Conservation (phyloP, 1,140 invertebrate species). For the Drosophila gunungcola region DNA sequence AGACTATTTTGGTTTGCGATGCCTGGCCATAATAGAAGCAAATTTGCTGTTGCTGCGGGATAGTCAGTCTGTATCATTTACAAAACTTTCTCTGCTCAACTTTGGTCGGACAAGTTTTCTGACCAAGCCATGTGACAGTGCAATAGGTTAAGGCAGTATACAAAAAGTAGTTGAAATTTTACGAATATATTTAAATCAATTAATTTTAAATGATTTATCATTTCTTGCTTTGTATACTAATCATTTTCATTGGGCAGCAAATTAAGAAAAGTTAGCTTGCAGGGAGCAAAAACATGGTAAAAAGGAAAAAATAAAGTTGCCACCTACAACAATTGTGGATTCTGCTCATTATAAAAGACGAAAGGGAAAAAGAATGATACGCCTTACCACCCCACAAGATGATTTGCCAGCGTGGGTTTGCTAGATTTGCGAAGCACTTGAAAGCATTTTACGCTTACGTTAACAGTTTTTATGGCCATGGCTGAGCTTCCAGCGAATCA, state of each 20-base stretch:
- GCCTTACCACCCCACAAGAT: conserved; percentile 10
- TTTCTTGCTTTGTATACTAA: neutral
- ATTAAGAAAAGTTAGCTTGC: neutral
- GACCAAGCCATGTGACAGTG: neutral
- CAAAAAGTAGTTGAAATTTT: neutral
- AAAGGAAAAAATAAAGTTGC: neutral
- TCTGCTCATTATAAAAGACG: conserved; percentile 58
- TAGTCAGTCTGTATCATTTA: conserved; percentile 58
- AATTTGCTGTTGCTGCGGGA: conserved; percentile 32
- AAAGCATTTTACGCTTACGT: conserved; percentile 82
- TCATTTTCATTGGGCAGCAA: neutral
- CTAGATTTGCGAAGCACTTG: conserved; percentile 79
- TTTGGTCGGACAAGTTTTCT: conserved; percentile 23
- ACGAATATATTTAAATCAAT: conserved; percentile 3
- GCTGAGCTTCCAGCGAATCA: conserved; percentile 29
- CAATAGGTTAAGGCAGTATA: neutral
- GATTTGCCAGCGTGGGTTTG: conserved; percentile 35
- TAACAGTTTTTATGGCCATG: conserved; percentile 79
- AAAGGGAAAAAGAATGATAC: neutral
- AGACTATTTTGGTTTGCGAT: conserved; percentile 60
- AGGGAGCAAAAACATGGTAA: conserved; percentile 3
- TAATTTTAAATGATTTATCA: neutral
- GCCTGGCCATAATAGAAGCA: conserved; percentile 52
- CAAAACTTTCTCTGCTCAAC: conserved; percentile 31
- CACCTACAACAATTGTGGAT: conserved; percentile 30